Evolutionary conservation across 2,888 invertebrate species (phyloP).

Genomic region (Neuroscelio doddi): DNA sequence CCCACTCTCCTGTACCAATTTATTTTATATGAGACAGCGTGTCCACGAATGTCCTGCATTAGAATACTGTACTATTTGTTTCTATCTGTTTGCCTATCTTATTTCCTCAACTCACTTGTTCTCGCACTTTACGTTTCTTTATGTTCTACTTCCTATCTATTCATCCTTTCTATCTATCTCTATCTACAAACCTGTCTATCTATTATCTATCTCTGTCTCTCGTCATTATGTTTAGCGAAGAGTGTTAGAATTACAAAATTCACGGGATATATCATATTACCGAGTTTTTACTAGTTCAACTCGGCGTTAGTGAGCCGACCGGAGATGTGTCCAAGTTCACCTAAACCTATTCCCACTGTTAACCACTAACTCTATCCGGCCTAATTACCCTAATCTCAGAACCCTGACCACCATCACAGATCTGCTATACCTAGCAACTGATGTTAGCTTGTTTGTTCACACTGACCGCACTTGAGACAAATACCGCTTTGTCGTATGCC

Average conservation of each 20-base stretch:
- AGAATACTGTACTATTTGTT: slow-evolving; percentile 43
- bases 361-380: slow-evolving; percentile 38
- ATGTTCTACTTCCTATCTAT: not conserved
- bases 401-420: slow-evolving; percentile 53
- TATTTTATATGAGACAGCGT: slow-evolving; percentile 44
- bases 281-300: slow-evolving; percentile 28
- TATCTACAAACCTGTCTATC: slow-evolving; percentile 7
- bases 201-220: slow-evolving; percentile 32
- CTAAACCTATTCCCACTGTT: slow-evolving; percentile 9
- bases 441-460: slow-evolving; percentile 70
- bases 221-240: slow-evolving; percentile 48
- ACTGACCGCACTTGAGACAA: slow-evolving; percentile 67
- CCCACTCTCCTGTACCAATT: slow-evolving; percentile 75
- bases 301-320: slow-evolving; percentile 33
- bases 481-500: slow-evolving; percentile 61
- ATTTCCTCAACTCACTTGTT: slow-evolving; percentile 19
- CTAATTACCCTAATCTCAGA: slow-evolving; percentile 40
- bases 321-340: slow-evolving; percentile 20
- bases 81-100: slow-evolving; percentile 43
- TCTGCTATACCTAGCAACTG: slow-evolving; percentile 65
- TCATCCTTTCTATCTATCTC: too few species aligned
- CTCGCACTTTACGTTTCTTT: slow-evolving; percentile 24
- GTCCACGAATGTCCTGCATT: slow-evolving; percentile 44
- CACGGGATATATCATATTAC: slow-evolving; percentile 22
- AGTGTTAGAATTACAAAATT: slow-evolving; percentile 51